Conservation (phyloP, 1,140 invertebrate species). For the Zeugodacus cucurbitae region DNA sequence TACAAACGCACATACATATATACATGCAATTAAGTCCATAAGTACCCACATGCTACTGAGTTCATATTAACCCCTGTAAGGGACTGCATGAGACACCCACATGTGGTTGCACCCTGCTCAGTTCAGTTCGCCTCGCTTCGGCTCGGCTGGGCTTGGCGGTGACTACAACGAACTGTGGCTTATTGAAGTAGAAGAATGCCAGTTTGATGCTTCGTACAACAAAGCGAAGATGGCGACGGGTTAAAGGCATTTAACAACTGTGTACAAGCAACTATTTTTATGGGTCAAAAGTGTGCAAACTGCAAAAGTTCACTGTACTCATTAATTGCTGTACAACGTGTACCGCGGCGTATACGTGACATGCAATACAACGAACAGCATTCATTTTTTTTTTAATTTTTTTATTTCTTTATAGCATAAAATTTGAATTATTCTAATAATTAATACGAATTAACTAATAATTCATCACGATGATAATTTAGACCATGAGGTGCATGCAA, state of each 20-base stretch:
- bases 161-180: background rate
- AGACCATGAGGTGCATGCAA: too few species aligned
- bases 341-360: background rate
- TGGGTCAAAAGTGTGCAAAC: background rate
- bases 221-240: background rate
- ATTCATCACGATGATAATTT: too few species aligned
- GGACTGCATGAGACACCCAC: background rate
- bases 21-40: too few species aligned
- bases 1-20: too few species aligned
- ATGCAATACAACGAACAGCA: too few species aligned
- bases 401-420: too few species aligned
- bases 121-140: background rate
- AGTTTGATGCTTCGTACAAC: background rate
- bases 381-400: too few species aligned
- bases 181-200: constrained; percentile 1
- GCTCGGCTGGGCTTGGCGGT: background rate
- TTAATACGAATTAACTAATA: too few species aligned
- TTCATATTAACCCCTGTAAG: background rate
- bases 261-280: background rate
- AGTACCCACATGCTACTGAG: background rate
- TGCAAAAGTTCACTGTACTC: too few species aligned
- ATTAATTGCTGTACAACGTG: background rate
- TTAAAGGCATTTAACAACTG: background rate
- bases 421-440: too few species aligned
- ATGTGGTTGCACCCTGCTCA: background rate